Percentiles rank a stretch among this genome's conserved stretches.
Conservation (phyloP, 1,140 invertebrate species). For the Musca domestica region DNA sequence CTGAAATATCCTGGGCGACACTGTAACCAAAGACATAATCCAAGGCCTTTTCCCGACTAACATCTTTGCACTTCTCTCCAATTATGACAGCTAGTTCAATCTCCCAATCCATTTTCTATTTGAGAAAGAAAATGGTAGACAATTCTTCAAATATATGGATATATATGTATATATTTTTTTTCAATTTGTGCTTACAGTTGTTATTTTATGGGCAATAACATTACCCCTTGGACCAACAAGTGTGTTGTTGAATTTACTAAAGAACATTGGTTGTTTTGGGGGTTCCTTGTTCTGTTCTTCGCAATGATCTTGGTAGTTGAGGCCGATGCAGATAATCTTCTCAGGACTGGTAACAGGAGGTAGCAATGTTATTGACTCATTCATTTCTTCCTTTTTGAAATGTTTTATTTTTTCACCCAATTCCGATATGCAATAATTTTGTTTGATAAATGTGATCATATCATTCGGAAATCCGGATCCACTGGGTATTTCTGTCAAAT, state of each 20-base stretch:
- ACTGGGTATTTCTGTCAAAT: conserved; percentile 36
- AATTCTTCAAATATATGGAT: neutral
- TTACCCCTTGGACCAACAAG: conserved; percentile 75
- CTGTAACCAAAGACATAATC: conserved; percentile 84
- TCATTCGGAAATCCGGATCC: conserved; percentile 37
- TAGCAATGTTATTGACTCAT: conserved; percentile 59
- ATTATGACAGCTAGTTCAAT: conserved; percentile 85
- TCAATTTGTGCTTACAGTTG: conserved; percentile 56
- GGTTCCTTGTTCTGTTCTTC: conserved; percentile 70
- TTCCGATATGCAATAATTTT: conserved; percentile 25
- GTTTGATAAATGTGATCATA: conserved; percentile 42
- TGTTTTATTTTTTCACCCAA: conserved; percentile 25
- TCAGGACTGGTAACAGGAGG: conserved; percentile 70
- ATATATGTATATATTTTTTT: conserved; percentile 28
- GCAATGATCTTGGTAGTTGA: conserved; percentile 79
- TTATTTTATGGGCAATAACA: conserved; percentile 66
- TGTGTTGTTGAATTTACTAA: conserved; percentile 77
- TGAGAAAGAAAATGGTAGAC: conserved; percentile 23
- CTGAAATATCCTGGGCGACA: conserved; percentile 80
- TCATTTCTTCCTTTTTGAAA: conserved; percentile 33
- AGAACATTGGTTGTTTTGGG: conserved; percentile 73
- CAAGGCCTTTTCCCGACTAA: conserved; percentile 68
- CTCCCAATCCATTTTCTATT: conserved; percentile 91
- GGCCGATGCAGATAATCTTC: conserved; percentile 75
- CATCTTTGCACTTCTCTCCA: conserved; percentile 71